Conservation (phyloP, 2,797 vertebrate genomes). For the Cynodonichthys magdalenae region DNA sequence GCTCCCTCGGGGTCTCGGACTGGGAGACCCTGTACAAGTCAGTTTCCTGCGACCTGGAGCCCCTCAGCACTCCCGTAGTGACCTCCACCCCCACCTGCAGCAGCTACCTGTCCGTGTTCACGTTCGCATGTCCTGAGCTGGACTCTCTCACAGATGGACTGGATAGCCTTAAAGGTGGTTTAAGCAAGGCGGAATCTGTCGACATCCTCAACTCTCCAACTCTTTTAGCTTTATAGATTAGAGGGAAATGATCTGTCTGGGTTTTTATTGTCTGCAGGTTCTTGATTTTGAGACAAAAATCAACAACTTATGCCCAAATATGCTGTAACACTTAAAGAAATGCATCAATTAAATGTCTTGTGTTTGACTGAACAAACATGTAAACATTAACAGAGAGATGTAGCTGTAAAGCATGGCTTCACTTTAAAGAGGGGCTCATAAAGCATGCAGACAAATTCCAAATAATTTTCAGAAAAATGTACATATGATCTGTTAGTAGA, state of each 20-base stretch:
- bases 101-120: constrained; percentile 93
- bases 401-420: constrained; percentile 95
- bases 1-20: constrained; percentile 93
- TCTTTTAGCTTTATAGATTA: constrained; percentile 91
- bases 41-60: constrained; percentile 90
- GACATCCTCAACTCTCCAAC: constrained; percentile 98
- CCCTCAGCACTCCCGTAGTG: constrained; percentile 94
- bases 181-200: constrained; percentile 90
- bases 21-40: constrained; percentile 95
- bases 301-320: constrained; percentile 63
- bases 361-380: constrained; percentile 61
- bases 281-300: constrained; percentile 54
- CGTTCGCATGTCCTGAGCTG: constrained; percentile 93
- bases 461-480: constrained; percentile 81
- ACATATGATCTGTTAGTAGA: constrained; percentile 87
- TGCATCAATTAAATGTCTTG: constrained; percentile 68
- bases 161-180: constrained; percentile 87
- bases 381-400: constrained; percentile 81
- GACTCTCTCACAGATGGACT: constrained; percentile 90
- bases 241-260: constrained; percentile 44
- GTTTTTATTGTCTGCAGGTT: constrained; percentile 58
- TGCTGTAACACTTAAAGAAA: constrained; percentile 69
- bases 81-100: constrained; percentile 93
- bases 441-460: constrained; percentile 91
- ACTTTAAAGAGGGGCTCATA: constrained; percentile 84